Conservation (phyloP, 2,797 vertebrate species). For the Anableps anableps region DNA sequence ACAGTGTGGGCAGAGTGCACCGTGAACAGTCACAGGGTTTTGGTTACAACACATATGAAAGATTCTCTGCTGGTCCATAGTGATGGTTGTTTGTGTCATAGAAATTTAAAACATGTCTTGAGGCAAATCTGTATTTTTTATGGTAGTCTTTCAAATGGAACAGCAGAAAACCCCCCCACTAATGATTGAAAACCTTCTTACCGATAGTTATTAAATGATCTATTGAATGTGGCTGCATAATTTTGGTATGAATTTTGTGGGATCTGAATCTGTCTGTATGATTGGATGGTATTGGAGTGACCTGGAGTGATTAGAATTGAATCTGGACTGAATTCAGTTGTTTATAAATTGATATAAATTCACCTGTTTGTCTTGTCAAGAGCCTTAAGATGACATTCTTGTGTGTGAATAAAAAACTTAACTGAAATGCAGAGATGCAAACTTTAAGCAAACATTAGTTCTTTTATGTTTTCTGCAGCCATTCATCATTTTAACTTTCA, state of each 20-base stretch:
- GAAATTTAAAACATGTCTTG: neutral
- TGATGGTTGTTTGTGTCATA: neutral
- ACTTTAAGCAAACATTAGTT: neutral
- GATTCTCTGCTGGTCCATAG: neutral
- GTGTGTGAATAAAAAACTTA: neutral
- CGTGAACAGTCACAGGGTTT: neutral
- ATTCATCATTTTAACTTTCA: conserved; percentile 28
- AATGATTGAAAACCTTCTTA: neutral
- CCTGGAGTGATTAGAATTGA: neutral
- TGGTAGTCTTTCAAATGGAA: neutral
- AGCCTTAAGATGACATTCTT: neutral
- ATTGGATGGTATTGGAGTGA: neutral
- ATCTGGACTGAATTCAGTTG: neutral
- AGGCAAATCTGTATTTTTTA: neutral
- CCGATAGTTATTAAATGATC: neutral
- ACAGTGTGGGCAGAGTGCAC: too few relatives aligned
- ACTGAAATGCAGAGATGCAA: neutral
- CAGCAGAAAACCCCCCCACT: neutral
- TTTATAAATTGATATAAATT: neutral
- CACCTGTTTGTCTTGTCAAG: neutral
- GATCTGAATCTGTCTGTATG: neutral
- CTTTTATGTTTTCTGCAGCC: neutral
- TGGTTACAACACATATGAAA: neutral
- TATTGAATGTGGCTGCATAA: neutral
- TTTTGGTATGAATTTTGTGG: neutral